These are phyloP conservation scores for Crotalus viridis DNA, from an alignment of 2,113 vertebrate genomes.

Conservation along the genomic window DNA sequence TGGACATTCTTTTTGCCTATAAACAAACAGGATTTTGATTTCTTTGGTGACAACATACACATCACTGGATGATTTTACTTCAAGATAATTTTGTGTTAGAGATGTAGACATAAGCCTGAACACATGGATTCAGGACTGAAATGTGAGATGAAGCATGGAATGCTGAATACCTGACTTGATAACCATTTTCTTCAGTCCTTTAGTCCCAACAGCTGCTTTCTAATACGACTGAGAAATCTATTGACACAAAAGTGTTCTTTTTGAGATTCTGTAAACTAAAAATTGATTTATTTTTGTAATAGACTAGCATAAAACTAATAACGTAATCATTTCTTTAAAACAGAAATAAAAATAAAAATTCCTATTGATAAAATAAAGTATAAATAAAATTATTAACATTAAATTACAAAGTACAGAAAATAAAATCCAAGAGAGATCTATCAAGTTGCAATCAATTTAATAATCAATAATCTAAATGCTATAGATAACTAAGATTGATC, in stretches of 20 bases:
- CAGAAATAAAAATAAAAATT: neutral
- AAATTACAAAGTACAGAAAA: neutral
- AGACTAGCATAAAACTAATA: neutral
- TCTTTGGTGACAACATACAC: slow-evolving; percentile 15
- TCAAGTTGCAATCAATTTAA: neutral
- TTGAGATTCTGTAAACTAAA: neutral
- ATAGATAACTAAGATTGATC: neutral
- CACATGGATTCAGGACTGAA: slow-evolving; percentile 1
- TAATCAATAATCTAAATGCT: neutral
- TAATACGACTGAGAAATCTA: neutral
- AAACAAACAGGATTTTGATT: slow-evolving; percentile 18
- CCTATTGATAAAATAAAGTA: neutral
- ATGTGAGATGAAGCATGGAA: slow-evolving; percentile 21
- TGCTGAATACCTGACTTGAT: slow-evolving; percentile 14
- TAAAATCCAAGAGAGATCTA: neutral
- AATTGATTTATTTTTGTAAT: neutral
- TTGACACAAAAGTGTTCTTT: slow-evolving; percentile 10
- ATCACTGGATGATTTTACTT: slow-evolving; percentile 29
- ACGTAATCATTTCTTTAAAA: neutral
- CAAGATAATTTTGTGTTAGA: slow-evolving; percentile 27
- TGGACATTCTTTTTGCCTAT: neutral
- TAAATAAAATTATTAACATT: neutral
- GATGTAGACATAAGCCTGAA: slow-evolving; percentile 18
- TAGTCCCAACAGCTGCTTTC: slow-evolving; percentile 19
- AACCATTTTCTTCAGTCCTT: neutral